A percentile compares a stretch with the other conserved stretches of the same genome.
Conservation (phyloP, 2,113 vertebrate species). For the Bufo gargarizans region DNA sequence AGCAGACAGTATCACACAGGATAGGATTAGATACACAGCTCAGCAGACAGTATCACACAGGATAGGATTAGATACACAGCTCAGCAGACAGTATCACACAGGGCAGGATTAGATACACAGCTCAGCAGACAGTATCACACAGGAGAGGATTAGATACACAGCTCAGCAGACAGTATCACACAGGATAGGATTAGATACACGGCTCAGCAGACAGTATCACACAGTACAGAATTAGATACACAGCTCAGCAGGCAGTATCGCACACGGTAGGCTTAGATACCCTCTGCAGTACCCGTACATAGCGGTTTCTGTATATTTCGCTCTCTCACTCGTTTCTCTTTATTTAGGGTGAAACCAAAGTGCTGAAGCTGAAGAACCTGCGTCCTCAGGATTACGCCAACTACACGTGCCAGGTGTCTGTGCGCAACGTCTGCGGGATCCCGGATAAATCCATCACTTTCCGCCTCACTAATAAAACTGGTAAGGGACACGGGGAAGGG, state of each 20-base stretch:
- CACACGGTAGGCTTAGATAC: neutral
- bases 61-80: neutral
- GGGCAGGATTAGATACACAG: neutral
- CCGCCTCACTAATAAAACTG: slow-evolving; percentile 90
- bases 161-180: too few relatives aligned
- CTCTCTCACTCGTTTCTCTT: neutral
- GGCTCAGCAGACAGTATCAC: too few relatives aligned
- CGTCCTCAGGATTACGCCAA: slow-evolving; percentile 92
- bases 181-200: neutral
- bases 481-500: slow-evolving; percentile 68
- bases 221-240: too few relatives aligned
- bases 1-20: too few relatives aligned
- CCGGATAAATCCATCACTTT: slow-evolving; percentile 92
- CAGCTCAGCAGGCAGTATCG: too few relatives aligned
- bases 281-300: neutral
- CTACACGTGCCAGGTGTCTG: slow-evolving; percentile 95
- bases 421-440: slow-evolving; percentile 94
- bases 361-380: slow-evolving; percentile 95
- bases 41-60: too few relatives aligned
- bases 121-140: too few relatives aligned
- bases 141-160: neutral
- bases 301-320: neutral
- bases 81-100: too few relatives aligned
- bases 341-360: slow-evolving; percentile 93
- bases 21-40: neutral